Base-by-base conservation (phyloP, 1,140 invertebrate species). In the Lethrus apterus region DNA sequence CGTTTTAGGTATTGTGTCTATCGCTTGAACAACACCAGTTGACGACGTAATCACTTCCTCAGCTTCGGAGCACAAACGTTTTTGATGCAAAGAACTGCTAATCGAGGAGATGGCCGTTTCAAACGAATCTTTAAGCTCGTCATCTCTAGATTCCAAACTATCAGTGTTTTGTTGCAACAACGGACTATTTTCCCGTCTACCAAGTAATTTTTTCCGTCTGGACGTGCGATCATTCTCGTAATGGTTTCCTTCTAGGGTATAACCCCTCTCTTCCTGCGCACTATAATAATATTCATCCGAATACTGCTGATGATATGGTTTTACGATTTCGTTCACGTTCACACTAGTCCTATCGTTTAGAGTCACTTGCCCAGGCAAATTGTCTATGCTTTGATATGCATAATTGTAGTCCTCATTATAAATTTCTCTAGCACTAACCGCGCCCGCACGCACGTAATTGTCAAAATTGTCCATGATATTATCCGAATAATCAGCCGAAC, bases 381-480 rank as follows among this genome's bases (percentile, higher is more conserved):
- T 67, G 55, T 67, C 66, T 35, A 58, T 64, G 65, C 78, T 81
- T 47, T 72, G 69, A 65, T 83, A 83, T 55, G 76, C 74, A 65
- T 80, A 81, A 65, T 83, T 83, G 52, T 77, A 80, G 60, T 84
- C 75, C 63, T 82, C 79, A 69, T 83, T 81, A 64, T 79, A 80
- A 44, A 57, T 69, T 61, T 66, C 68, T 59, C 55, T 69, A 63
- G 62, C 73, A 69, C 58, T 73, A 10, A 72, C 62, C 44, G 67
- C 62, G 44, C 68, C 63, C 62, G 57, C 40, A 26, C 61, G 52
- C 14, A 56, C 49, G 43, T 60, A 62, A 47, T 50, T 54, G 46
- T 65, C 60, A 42, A 62, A 58, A 15, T 50, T 44, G 31, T 60
- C 58, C 19, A 30, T 36, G 8, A 44, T 32, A 24, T 54, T 54